Base-by-base conservation (phyloP, 2,797 vertebrate genomes). In the Dendrocincla tyrannina region DNA sequence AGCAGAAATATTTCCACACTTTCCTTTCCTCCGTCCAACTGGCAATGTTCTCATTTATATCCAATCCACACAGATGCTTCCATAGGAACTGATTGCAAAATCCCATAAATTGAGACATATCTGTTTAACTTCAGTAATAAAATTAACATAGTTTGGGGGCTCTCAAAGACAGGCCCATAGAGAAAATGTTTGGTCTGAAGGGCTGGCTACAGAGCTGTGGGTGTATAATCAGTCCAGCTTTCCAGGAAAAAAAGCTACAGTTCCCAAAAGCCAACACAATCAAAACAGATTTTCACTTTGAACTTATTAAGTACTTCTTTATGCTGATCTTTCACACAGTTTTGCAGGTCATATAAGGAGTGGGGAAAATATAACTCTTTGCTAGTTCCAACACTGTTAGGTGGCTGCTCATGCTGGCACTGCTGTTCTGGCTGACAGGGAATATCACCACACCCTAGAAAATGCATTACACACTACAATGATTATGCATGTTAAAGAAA, bases 371-470 rank as follows among this genome's bases (percentile, higher is more conserved):
- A 81, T 68, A 96, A 22, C n/a, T 37, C 68, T 87, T 86, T 74
- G 55, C 53, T 93, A 30, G 79, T 89, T 92, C 56, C 33, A 53
- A 15, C 46, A 52, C 60, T 96, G 59, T 64, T 72, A 78, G 85
- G 64, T 87, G 68, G 74, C 47, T 93, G 75, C 75, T 85, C 18
- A 18, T 5, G 53, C 59, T 93, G 72, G 91, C 85, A 73, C 27
- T 93, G 56, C 44, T 72, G n/a, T 89, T 58, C 47, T 73, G 73
- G 73, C 75, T 91, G 95, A 94, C 92, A 95, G 91, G 88, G 73
- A 95, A 62, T 55, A 94, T 79, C 93, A 91, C 95, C 94, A 89
- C 81, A 1, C 95, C 95, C 95, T 89, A 47, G 20, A 60, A 89
- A 85, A 78, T 9, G 35, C 91, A 91, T 93, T 94, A 91, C 88